These are phyloP conservation scores for Hymenochirus boettgeri DNA, from an alignment of 2,113 vertebrate species.

Conservation along the genomic window DNA sequence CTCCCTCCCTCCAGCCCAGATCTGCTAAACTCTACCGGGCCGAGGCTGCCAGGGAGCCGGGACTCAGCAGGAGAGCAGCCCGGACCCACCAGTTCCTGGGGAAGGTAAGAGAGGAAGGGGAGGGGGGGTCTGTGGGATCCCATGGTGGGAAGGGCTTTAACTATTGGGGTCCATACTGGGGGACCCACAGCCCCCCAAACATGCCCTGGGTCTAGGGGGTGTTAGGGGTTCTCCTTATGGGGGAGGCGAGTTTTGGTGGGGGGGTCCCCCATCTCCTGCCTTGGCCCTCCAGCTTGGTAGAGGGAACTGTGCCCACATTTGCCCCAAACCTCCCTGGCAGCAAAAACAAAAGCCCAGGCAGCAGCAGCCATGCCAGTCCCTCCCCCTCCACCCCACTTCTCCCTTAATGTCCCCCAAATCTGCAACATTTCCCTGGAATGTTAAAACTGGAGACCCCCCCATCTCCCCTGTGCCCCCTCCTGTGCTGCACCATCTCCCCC, in stretches of 20 bases:
- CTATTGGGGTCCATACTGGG: no score
- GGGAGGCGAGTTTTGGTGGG: neutral
- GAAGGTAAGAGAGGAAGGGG: constrained; percentile 7
- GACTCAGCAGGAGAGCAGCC: constrained; percentile 17
- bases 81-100: neutral
- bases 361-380: no score
- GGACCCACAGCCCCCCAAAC: neutral
- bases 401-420: neutral
- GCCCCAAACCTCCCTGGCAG: neutral
- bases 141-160: no score
- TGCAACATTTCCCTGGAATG: no score
- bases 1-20: constrained; percentile 47
- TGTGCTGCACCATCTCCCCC: neutral
- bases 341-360: neutral
- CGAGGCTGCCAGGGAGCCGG: constrained; percentile 38
- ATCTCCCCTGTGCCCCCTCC: no score
- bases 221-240: neutral
- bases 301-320: constrained; percentile 3
- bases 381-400: neutral
- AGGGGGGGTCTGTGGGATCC: no score
- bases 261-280: neutral
- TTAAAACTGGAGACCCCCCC: no score
- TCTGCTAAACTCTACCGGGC: constrained; percentile 28
- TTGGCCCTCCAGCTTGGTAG: neutral
- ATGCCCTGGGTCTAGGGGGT: no score